These are phyloP conservation scores for Acrobasis suavella DNA, from an alignment of 2,888 invertebrate genomes.

Conservation along the genomic window DNA sequence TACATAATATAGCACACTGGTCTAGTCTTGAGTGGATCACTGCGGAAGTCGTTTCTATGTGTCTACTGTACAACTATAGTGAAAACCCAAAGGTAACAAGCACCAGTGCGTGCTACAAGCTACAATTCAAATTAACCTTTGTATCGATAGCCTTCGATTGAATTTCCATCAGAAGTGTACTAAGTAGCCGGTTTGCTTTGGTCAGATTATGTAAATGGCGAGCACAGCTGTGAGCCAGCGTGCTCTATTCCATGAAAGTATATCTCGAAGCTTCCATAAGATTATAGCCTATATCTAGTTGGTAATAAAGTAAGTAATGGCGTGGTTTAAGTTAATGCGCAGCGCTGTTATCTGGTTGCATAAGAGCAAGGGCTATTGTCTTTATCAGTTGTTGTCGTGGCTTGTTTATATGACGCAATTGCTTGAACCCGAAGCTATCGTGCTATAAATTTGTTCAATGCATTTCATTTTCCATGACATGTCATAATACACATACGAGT, in stretches of 20 bases:
- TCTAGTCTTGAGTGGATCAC: constrained; percentile 33
- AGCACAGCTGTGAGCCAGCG: constrained; percentile 59
- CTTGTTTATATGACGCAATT: constrained; percentile 52
- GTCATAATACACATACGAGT: neutral
- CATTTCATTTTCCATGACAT: constrained; percentile 22
- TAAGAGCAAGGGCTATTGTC: constrained; percentile 67
- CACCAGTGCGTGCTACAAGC: constrained; percentile 26
- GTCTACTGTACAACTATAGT: constrained; percentile 30
- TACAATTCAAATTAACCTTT: constrained; percentile 39
- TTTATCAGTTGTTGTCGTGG: constrained; percentile 58
- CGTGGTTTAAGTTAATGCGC: constrained; percentile 51
- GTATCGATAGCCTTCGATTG: constrained; percentile 38
- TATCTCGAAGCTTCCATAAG: constrained; percentile 31
- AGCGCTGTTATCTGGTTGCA: constrained; percentile 68
- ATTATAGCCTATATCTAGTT: constrained; percentile 41
- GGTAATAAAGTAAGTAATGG: constrained; percentile 41
- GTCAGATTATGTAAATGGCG: constrained; percentile 64
- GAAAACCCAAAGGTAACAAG: constrained; percentile 25
- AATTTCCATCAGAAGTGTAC: constrained; percentile 40
- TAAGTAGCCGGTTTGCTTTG: constrained; percentile 45
- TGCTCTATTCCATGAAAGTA: constrained; percentile 43
- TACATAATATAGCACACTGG: constrained; percentile 27
- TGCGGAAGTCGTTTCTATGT: constrained; percentile 48
- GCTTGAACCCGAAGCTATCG: constrained; percentile 30
- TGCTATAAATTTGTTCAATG: constrained; percentile 28